Base-by-base conservation (phyloP, 1,140 invertebrate genomes). In the Neodiprion virginianus region DNA sequence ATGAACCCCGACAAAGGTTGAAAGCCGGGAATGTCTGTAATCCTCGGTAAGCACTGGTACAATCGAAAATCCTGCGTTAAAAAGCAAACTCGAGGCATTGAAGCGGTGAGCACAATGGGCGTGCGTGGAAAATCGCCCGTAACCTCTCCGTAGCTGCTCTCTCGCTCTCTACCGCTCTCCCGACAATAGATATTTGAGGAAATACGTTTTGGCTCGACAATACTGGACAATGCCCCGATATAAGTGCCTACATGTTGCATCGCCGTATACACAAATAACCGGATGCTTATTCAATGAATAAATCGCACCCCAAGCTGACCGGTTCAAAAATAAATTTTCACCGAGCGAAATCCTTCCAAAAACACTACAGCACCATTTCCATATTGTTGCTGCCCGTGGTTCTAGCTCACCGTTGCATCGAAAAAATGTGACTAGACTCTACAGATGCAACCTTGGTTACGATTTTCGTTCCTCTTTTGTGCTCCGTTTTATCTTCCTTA, bases 221-320 rank as follows among this genome's bases (percentile, higher is more conserved):
- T 61, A 61, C 53, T 61, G 53, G 53, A 61, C 53, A 61, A 61
- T 61, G 53, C 53, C 4, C 11, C 53, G 53, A 61, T 61, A 61
- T 61, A 61, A 61, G 53, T 61, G 53, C 53, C 53, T 61, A 61
- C 53, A 61, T 61, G 53, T 61, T 61, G 53, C 53, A 61, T 61
- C n/a, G 7, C 28, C 28, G 53, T 61, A 12, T 61, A 61, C 53
- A 61, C 53, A 61, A 61, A 61, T 61, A 61, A 61, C 53, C 53
- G 53, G 53, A 61, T 61, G 53, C 53, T 61, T 61, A 61, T 61
- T 61, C 53, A 61, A 61, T 61, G 7, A 61, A 61, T 61, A 14
- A 61, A 61, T 61, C 53, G n/a, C 53, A 61, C 53, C 28, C 28
- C 28, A 40, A 40, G 28, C 28, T 40, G 28, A 40, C 28, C 28